These are phyloP conservation scores for Casuarius casuarius DNA, from an alignment of 2,113 vertebrate genomes.

Conservation along the genomic window DNA sequence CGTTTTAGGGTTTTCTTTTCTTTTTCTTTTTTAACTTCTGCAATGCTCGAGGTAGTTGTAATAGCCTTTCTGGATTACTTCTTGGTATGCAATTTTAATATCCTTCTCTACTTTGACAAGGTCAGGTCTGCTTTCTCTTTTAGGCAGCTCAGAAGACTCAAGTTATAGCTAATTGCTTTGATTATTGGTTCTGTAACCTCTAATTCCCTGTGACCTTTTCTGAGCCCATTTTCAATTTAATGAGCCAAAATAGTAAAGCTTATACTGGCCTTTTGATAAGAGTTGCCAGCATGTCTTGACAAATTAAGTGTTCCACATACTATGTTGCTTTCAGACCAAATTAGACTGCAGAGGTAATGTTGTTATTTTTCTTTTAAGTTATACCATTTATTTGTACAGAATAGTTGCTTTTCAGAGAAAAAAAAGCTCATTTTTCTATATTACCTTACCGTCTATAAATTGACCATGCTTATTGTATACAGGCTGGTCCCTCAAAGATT, in stretches of 20 bases:
- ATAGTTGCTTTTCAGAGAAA: not conserved
- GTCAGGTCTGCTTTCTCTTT: constrained; percentile 56
- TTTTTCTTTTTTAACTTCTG: not conserved
- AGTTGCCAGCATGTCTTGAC: constrained; percentile 49
- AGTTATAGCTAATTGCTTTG: constrained; percentile 72
- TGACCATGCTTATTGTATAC: not conserved
- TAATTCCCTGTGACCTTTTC: constrained; percentile 64
- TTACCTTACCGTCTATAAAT: not conserved
- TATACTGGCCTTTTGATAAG: constrained; percentile 56
- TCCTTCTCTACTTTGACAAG: constrained; percentile 4
- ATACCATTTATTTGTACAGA: constrained; percentile 40
- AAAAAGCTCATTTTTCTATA: not conserved
- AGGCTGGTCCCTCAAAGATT: not conserved
- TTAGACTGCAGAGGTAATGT: constrained; percentile 1
- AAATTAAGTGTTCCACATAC: constrained; percentile 54
- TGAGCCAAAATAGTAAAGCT: constrained; percentile 61
- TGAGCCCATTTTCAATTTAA: constrained; percentile 67
- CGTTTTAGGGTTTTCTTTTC: not conserved
- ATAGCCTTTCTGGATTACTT: constrained; percentile 9
- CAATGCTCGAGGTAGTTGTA: not conserved
- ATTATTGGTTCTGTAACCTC: constrained; percentile 69
- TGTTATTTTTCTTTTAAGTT: constrained; percentile 49
- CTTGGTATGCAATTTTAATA: constrained; percentile 40
- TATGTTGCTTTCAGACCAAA: not conserved
- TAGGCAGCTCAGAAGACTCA: constrained; percentile 46